Base-by-base conservation (phyloP, 2,113 vertebrate species). In the Ceyx margarethae region DNA sequence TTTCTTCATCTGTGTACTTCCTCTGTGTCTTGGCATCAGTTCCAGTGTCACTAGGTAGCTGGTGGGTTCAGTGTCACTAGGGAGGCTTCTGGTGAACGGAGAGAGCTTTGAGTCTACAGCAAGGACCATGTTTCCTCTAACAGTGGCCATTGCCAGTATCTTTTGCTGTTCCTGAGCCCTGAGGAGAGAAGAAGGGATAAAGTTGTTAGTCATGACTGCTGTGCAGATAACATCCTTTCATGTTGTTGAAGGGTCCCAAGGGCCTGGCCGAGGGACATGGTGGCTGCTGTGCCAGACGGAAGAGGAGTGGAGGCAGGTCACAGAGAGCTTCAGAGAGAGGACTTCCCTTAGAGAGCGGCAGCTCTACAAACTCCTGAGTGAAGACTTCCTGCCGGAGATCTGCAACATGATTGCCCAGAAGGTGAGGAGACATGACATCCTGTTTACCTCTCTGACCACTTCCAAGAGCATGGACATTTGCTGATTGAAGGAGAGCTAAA, bases 321-420 rank as follows among this genome's bases (percentile, higher is more conserved):
- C 99, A 3, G 98, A 99, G 82, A 98, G 98, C 96, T 98, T 99
- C 93, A 98, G 98, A 97, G 98, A 99, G 95, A 98, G 98, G 95
- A 97, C 97, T 73, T 98, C 99, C 81, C 97, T 98, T 62, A 97
- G 99, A 96, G 99, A 99, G 93, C 97, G 98, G 58, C 99, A 99
- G 94, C 98, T 99, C 81, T 98, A 99, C 96, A 99, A 98, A 82
- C 98, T 99, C 93, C 98, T 99, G 97, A 99, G 98, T 85, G 98
- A 99, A 95, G 99, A 99, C 97, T 99, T 99, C 97, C 97, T 99
- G 91, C 99, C 99, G 4, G 99, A 99, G 97, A 99, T 99, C 97
- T 98, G 98, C 97, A 99, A 97, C 97, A 99, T 99, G 99, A 99
- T 99, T 73, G 98, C 99, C 83, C 98, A 99, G 97, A 99, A 99